These are phyloP conservation scores for Heteractis magnifica DNA, from an alignment of 92 coral and sea anemone genomes.

Conservation along the genomic window DNA sequence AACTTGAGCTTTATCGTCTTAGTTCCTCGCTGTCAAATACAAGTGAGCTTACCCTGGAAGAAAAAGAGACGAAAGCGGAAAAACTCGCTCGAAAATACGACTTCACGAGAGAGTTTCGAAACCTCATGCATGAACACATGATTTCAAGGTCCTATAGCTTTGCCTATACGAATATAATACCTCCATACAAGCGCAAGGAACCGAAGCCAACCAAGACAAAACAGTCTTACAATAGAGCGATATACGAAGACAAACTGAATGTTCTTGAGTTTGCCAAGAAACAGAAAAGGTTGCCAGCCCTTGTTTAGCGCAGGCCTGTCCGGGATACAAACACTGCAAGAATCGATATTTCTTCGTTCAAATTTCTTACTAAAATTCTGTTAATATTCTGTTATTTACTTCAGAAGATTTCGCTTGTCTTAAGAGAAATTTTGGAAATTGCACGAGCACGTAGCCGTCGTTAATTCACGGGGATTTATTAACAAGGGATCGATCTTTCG, in stretches of 20 bases:
- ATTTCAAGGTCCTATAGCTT: conserved; percentile 80
- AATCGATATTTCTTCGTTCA: too few species aligned
- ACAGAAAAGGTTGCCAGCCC: conserved; percentile 6
- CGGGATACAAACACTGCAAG: background rate
- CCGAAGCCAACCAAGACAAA: conserved; percentile 68
- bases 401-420: too few species aligned
- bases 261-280: conserved; percentile 61
- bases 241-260: conserved; percentile 82
- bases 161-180: conserved; percentile 76
- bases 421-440: too few species aligned
- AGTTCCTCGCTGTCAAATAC: conserved; percentile 13
- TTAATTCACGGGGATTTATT: too few species aligned
- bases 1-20: conserved; percentile 26
- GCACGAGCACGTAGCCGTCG: too few species aligned
- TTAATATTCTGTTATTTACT: too few species aligned
- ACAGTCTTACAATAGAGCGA: conserved; percentile 67
- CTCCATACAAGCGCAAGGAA: conserved; percentile 81
- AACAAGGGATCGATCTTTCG: too few species aligned
- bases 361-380: too few species aligned
- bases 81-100: conserved; percentile 79
- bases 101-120: conserved; percentile 85
- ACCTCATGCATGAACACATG: conserved; percentile 86
- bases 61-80: conserved; percentile 71
- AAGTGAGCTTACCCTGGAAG: conserved; percentile 47
- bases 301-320: background rate